Evolutionary conservation across 2,113 vertebrate species (phyloP), one percentile per base, ranked within the genome.

Genomic region (Saccopteryx bilineata): DNA sequence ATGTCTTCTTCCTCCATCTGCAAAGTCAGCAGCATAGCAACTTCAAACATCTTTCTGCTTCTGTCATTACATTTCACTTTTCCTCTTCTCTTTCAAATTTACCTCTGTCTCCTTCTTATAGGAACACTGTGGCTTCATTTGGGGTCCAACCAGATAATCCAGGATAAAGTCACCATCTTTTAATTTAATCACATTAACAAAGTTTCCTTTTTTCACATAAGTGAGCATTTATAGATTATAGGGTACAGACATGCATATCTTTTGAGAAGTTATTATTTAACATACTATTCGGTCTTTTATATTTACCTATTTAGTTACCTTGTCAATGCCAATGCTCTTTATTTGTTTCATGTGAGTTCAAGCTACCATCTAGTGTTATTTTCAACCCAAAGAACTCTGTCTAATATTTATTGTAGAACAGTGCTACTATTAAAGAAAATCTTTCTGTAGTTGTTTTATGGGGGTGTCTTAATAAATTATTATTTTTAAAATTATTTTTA

Each of bases 291-390:
- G 48, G 54, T 60, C 48, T 82, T 83, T 83, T 54, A 63, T 74
- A 83, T 65, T 83, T 54, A 74, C 68, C 56, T 83, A 63, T 82
- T 63, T 74, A 83, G 31, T 83, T 82, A 72, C 46, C 56, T 83
- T 39, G 39, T 3, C 39, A 39, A 39, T 52, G 61, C 31, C 39
- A 61, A 26, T 91, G 46, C 24, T 39, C 39, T 61, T 91, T 31
- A 80, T 80, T 69, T 90, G 39, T 63, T 79, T 90, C 18, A 24
- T 54, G 68, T 63, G 46, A 10, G 52, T 63, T 91, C n/a, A 81
- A 58, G 52, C 71, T 90, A 71, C 33, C 52, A 60, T 83, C 28
- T 52, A 91, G 14, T 63, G 46, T 54, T n/a, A 13, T 83, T 61
- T 75, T 75, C 21, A 83, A 10, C 21, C 58, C 65, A 12, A 83